Evolutionary conservation across 2,113 vertebrate species (phyloP).

Genomic region (Puma concolor): DNA sequence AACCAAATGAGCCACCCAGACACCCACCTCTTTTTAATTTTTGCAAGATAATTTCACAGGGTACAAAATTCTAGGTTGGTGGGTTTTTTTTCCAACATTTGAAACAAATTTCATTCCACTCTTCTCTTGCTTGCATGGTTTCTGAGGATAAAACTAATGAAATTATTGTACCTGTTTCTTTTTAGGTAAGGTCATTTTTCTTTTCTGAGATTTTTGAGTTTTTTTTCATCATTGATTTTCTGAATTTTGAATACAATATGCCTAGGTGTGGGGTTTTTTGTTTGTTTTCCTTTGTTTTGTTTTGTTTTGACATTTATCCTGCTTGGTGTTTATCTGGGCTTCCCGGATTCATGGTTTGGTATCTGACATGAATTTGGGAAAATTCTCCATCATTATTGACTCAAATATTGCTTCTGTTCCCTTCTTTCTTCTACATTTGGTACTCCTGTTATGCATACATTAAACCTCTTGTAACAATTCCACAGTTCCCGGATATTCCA

Average conservation of each 20-base stretch:
- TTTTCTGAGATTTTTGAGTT: neutral
- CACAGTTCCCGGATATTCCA: neutral
- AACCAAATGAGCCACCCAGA: too few relatives aligned
- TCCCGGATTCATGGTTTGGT: neutral
- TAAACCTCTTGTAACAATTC: neutral
- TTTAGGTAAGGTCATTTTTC: neutral
- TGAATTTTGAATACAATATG: neutral
- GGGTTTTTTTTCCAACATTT: neutral
- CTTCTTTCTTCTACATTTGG: neutral
- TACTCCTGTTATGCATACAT: neutral
- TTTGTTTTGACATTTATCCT: neutral
- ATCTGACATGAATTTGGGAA: neutral
- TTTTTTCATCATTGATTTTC: neutral
- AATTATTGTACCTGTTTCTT: neutral
- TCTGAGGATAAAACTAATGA: neutral
- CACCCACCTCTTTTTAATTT: neutral
- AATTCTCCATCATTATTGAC: neutral
- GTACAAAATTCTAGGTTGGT: neutral
- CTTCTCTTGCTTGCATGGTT: neutral
- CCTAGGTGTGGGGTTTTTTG: neutral
- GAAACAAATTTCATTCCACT: neutral
- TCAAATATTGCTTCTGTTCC: neutral
- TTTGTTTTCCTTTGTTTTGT: neutral
- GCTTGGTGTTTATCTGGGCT: neutral
- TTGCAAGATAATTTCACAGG: conserved; percentile 12